Base-by-base conservation (phyloP, 2,888 invertebrate species). In the Eristalinus sepulchralis region DNA sequence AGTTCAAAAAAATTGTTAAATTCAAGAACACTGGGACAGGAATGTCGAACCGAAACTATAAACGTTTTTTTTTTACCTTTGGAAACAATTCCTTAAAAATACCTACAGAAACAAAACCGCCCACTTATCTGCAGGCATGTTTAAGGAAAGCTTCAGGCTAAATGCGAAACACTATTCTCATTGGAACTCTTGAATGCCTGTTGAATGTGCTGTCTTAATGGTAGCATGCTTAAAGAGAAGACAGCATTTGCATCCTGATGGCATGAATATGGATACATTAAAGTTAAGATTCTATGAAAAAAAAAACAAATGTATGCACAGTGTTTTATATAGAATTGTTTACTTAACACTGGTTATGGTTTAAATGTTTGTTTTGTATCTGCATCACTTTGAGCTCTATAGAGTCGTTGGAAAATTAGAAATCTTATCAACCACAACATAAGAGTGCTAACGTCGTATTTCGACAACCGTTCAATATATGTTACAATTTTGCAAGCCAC, bases 261-360 rank as follows among this genome's bases (percentile, higher is more conserved):
- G 73, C 66, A 78, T 73, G 77, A 86, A 73, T 82, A 82, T 81
- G 84, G 71, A 81, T 55, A 73, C 68, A 78, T 78, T 83, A 86
- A 86, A 86, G 70, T 78, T 78, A 83, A 86, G 83, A 78, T 83
- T 75, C 83, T 86, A 78, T 83, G 75, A n/a, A n/a, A 83, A 78
- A 75, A 20, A 13, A 24, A 75, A 71, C 70, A 78, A 78, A 75
- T 83, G 73, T 78, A 68, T 73, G 77, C 73, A 68, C 47, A 60
- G 13, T 70, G 53, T 73, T 55, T 31, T 78, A 70, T 83, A 55
- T 67, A 62, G 72, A 53, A 68, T 66, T 86, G 83, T 86, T 85
- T 86, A 83, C 68, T 70, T 62, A 86, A 67, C 70, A 70, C 71
- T 71, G 62, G 34, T 57, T 20, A 64, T 68, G 47, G 63, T 82